Conservation (phyloP, 2,888 invertebrate genomes). For the Escarpia spicata region DNA sequence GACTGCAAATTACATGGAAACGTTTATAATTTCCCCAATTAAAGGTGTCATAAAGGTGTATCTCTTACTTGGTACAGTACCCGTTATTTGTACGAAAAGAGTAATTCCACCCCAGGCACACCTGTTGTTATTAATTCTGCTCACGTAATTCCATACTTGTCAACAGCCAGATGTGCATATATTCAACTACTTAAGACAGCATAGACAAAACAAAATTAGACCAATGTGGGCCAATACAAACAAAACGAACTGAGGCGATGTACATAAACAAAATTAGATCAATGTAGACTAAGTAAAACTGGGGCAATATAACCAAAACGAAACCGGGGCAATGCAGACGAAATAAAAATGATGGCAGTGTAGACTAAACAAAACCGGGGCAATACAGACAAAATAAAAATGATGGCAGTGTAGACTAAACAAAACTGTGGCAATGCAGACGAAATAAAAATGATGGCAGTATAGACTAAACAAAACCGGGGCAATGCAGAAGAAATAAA, state of each 20-base stretch:
- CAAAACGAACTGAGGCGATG: too few species aligned
- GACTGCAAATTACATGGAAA: conserved; percentile 6
- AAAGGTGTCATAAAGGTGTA: background rate
- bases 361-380: background rate
- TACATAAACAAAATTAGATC: too few species aligned
- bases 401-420: too few species aligned
- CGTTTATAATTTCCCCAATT: background rate
- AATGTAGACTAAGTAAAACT: too few species aligned
- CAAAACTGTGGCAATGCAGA: background rate
- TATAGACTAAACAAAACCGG: too few species aligned
- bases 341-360: too few species aligned
- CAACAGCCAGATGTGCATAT: background rate
- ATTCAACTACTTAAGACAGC: background rate
- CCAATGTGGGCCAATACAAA: too few species aligned
- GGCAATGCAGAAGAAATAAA: too few species aligned
- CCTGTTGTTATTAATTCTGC: background rate
- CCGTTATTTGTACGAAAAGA: background rate
- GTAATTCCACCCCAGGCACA: background rate
- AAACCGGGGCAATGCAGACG: too few species aligned
- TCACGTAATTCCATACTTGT: background rate
- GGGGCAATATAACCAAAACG: too few species aligned
- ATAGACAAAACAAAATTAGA: background rate
- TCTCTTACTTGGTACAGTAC: background rate
- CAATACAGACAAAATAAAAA: background rate
- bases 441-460: too few species aligned